Percentiles rank a stretch among this genome's conserved stretches.
Conservation (phyloP, 2,113 vertebrate genomes). For the Erythrolamprus reginae region DNA sequence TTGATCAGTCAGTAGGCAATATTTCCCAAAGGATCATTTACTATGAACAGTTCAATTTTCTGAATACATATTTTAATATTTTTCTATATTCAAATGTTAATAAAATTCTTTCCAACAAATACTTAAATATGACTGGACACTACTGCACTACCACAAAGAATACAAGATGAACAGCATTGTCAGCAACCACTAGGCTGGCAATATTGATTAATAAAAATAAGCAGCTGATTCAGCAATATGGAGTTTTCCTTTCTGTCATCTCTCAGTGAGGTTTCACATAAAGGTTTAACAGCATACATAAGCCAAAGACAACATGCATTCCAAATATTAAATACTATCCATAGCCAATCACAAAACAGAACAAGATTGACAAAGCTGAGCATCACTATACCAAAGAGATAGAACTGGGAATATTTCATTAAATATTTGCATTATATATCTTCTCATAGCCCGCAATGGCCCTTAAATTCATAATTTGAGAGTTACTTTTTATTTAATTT, state of each 20-base stretch:
- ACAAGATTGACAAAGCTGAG: constrained; percentile 1
- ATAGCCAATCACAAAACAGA: background rate
- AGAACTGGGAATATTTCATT: background rate
- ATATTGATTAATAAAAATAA: background rate
- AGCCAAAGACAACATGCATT: background rate
- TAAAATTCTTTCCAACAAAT: background rate
- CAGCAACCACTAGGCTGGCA: rapidly evolving
- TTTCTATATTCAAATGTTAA: rapidly evolving
- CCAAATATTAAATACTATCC: constrained; percentile 10
- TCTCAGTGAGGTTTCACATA: constrained; percentile 2
- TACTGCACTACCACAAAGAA: background rate
- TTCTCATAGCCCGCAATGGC: background rate
- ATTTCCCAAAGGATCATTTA: constrained; percentile 37
- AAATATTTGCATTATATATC: background rate
- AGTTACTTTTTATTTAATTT: background rate
- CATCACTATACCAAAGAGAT: background rate
- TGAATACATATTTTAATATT: constrained; percentile 21
- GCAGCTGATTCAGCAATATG: background rate
- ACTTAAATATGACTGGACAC: background rate
- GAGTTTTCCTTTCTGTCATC: background rate
- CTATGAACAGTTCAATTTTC: background rate
- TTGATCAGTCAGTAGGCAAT: constrained; percentile 40
- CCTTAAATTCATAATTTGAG: rapidly evolving
- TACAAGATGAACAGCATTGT: background rate
- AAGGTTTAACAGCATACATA: background rate